Evolutionary conservation across 2,113 vertebrate genomes (phyloP).

Genomic region (Brachypteracias leptosomus): DNA sequence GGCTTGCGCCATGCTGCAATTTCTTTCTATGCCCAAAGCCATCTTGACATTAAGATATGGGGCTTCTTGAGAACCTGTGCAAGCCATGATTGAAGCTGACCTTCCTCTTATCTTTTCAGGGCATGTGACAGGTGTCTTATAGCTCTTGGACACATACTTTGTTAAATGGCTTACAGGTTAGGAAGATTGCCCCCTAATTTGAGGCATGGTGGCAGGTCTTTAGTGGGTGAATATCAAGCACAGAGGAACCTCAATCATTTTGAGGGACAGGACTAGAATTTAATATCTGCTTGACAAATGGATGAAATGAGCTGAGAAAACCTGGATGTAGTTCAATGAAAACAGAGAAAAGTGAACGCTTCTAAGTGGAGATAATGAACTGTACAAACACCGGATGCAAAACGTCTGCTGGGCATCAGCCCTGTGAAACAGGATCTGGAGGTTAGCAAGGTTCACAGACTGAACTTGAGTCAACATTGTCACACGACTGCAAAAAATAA

Average conservation of each 20-base stretch:
- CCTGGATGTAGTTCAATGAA: conserved; percentile 47
- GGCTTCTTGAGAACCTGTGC: neutral
- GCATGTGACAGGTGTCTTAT: neutral
- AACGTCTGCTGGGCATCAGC: conserved; percentile 46
- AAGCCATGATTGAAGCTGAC: neutral
- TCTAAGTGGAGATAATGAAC: conserved; percentile 57
- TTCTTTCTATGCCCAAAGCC: neutral
- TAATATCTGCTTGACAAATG: conserved; percentile 45
- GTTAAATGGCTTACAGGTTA: neutral
- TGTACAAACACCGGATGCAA: conserved; percentile 48
- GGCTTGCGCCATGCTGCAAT: neutral
- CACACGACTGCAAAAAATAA: conserved; percentile 48
- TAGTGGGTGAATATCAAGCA: neutral
- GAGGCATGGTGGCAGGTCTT: neutral
- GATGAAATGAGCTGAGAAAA: conserved; percentile 54
- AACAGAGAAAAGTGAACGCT: conserved; percentile 1
- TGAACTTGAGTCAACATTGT: conserved; percentile 52
- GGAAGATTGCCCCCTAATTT: neutral
- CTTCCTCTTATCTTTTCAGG: neutral
- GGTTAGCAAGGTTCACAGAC: conserved; percentile 40
- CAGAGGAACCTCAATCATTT: neutral
- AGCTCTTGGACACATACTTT: neutral
- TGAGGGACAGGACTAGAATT: conserved; percentile 18
- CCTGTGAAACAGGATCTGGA: conserved; percentile 48
- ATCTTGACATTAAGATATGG: neutral